Evolutionary conservation across 37 sponge, comb jelly and placozoan genomes (phyloP).

Genomic region (Agelas oroides): DNA sequence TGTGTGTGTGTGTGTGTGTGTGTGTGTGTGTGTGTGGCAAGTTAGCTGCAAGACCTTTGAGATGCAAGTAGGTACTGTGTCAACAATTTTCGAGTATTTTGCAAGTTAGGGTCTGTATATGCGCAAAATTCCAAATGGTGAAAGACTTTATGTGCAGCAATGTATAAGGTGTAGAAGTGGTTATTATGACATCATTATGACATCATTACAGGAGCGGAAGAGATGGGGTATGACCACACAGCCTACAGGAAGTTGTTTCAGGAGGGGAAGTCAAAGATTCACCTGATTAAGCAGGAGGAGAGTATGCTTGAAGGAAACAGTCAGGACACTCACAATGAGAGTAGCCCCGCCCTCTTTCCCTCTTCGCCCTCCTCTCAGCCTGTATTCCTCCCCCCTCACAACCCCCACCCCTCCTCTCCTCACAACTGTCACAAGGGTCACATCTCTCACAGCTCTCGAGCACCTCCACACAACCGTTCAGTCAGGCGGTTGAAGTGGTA

Average conservation of each 20-base stretch:
- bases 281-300: not conserved
- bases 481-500: conserved; percentile 32
- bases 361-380: conserved; percentile 18
- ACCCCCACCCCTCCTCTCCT: not conserved
- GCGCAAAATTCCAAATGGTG: too few relatives aligned
- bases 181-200: not conserved
- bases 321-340: not conserved
- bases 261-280: not conserved
- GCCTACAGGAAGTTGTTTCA: not conserved
- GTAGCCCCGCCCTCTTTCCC: not conserved
- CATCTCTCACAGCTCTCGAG: not conserved
- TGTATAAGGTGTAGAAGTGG: too few relatives aligned
- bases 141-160: too few relatives aligned
- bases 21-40: too few relatives aligned
- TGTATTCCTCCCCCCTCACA: not conserved
- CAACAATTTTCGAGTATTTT: too few relatives aligned
- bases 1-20: too few relatives aligned
- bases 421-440: not conserved
- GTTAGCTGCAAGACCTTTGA: too few relatives aligned
- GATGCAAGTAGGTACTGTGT: too few relatives aligned
- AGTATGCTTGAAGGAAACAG: too few relatives aligned
- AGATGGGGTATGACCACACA: conserved; percentile 22
- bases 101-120: too few relatives aligned
- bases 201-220: conserved; percentile 30
- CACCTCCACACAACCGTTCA: not conserved